Evolutionary conservation across 2,113 vertebrate genomes (phyloP).

Genomic region (Gorsachius goisagi): DNA sequence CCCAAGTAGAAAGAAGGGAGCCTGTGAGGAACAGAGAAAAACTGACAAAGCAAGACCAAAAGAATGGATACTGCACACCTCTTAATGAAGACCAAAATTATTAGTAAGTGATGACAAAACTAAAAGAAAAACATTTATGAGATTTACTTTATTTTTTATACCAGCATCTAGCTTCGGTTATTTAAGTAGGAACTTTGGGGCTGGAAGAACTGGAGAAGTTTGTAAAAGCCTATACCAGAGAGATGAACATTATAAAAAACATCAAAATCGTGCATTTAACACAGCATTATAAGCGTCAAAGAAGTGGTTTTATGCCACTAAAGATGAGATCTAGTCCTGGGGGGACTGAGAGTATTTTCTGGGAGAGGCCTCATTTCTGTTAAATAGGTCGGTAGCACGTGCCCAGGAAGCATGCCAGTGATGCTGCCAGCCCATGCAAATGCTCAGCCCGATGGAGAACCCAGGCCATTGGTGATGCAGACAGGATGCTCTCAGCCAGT

Average conservation of each 20-base stretch:
- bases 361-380: background rate
- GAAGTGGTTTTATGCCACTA: background rate
- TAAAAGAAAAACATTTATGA: background rate
- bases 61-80: background rate
- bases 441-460: background rate
- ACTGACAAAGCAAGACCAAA: background rate
- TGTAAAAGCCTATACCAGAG: background rate
- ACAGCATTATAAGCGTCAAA: background rate
- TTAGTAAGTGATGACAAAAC: background rate
- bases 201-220: background rate
- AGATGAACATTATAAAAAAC: background rate
- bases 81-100: background rate
- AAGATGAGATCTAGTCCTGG: too few species aligned
- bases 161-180: background rate
- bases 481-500: background rate
- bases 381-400: background rate
- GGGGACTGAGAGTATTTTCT: background rate
- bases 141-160: background rate
- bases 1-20: background rate
- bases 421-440: background rate
- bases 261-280: background rate
- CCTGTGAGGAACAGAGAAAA: background rate
- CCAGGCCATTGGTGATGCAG: accelerated
- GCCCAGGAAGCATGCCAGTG: background rate
- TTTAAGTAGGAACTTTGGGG: background rate